Evolutionary conservation across 2,113 vertebrate species (phyloP), one percentile per base, ranked within the genome.

Genomic region (Dromas ardeola): DNA sequence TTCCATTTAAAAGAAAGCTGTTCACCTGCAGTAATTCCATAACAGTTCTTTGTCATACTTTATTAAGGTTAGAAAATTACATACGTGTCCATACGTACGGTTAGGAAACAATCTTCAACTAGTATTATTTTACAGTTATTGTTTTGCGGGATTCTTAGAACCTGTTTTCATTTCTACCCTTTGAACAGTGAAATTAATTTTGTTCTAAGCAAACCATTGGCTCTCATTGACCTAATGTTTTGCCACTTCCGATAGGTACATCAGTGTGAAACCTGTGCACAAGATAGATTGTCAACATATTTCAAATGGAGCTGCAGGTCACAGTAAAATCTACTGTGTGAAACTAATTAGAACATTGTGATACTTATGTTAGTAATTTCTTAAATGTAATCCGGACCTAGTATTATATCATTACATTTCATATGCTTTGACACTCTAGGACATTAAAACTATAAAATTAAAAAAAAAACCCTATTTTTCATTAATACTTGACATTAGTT

Each of bases 401-500:
- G 9, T 32, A 63, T 25, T 47, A 36, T 11, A 59, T 20, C 3
- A 3, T 56, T 52, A 42, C 32, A 67, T 55, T 67, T 43, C 32
- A 72, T 47, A 42, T 3, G 6, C 18, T 88, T 83, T 59, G 23
- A 79, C n/a, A 50, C 3, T 50, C n/a, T 29, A 61, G 12, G 38
- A 77, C 47, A 56, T 34, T 52, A 77, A 88, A 92, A 71, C 25
- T 30, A 16, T 30, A 72, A 32, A 67, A 86, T 42, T 61, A n/a
- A 1, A 1, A 25, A 71, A n/a, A 1, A 30, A 1, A 1, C 10
- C 10, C 5, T 12, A 22, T 26, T 63, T 76, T 4, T 69, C 34
- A 65, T 61, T 38, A 66, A 10, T 56, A 70, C 6, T 74, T 89
- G 77, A 17, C 15, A 55, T 38, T 65, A 43, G 8, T 72, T 67